These are phyloP conservation scores for Patiria pectinifera DNA, from an alignment of 53 echinoderm and acorn worm species.

Conservation along the genomic window DNA sequence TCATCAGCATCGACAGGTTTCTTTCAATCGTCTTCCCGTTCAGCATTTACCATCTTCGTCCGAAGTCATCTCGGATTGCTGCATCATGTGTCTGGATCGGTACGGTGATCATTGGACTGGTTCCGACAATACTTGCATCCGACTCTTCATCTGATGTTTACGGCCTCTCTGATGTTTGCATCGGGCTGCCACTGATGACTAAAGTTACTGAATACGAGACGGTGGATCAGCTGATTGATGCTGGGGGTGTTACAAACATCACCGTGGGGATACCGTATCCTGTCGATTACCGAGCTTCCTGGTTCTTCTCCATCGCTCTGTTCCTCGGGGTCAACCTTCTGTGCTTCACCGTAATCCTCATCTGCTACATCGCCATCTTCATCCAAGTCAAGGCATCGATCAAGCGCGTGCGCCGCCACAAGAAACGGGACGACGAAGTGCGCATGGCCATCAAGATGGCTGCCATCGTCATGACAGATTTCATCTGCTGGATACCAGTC, in stretches of 20 bases:
- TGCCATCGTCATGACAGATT: conserved; percentile 68
- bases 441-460: conserved; percentile 67
- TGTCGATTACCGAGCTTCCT: conserved; percentile 41
- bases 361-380: conserved; percentile 64
- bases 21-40: conserved; percentile 45
- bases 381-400: conserved; percentile 21
- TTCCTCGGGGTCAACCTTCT: conserved; percentile 75
- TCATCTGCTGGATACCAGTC: conserved; percentile 73
- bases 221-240: conserved; percentile 17
- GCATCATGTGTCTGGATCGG: conserved; percentile 42
- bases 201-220: conserved; percentile 43
- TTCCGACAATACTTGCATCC: conserved; percentile 50
- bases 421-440: conserved; percentile 48
- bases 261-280: conserved; percentile 36
- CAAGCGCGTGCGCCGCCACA: conserved; percentile 54
- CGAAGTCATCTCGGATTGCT: conserved; percentile 11
- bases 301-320: conserved; percentile 69
- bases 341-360: conserved; percentile 61
- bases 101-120: conserved; percentile 26
- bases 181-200: conserved; percentile 67
- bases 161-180: conserved; percentile 71
- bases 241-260: conserved; percentile 40
- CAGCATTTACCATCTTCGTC: not conserved
- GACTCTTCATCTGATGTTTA: conserved; percentile 52
- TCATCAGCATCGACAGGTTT: conserved; percentile 49